Evolutionary conservation across 2,797 vertebrate species (phyloP), one percentile per base, ranked within the genome.

Genomic region (Anguilla pacifica): DNA sequence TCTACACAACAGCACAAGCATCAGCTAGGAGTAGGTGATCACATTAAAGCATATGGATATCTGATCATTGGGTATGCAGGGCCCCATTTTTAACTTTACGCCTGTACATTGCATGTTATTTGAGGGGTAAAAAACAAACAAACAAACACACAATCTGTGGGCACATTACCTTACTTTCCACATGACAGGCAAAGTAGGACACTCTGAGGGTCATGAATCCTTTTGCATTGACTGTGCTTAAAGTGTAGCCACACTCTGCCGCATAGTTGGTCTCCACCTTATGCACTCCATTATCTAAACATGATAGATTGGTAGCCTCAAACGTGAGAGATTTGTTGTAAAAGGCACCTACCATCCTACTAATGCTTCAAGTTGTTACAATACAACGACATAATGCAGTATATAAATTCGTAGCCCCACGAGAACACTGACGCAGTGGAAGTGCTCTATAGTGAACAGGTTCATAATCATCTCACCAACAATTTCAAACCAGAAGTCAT

Each of bases 221-320:
- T 0, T 55, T 85, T 0, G 89, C 17, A 43, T 92, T 86, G 0
- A 91, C 10, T 3, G 2, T 86, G 70, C 92, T 3, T 0, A 82
- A 51, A n/a, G 83, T 94, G 89, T 96, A 96, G 2, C 96, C 96
- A 84, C 96, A 96, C 61, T 85, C 55, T 2, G 92, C 92, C 11
- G 91, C 92, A 81, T 94, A 93, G 2, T 82, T 82, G 19, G 79
- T 7, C 25, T 82, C 79, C 79, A 82, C 7, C 79, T 82, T 82
- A 31, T 82, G 79, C 9, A 82, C 79, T 82, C 79, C 79, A 51
- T 82, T 82, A 82, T 49, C 79, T 82, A 51, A 15, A 77, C 28
- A 77, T 77, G 9, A 82, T 35, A 51, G 43, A 51, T 49, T 49
- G 19, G 13, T 49, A 11, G 39, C 59, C 4, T 55, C 35, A 64